Conservation (phyloP, 2,888 invertebrate species). For the Maniola hyperantus region DNA sequence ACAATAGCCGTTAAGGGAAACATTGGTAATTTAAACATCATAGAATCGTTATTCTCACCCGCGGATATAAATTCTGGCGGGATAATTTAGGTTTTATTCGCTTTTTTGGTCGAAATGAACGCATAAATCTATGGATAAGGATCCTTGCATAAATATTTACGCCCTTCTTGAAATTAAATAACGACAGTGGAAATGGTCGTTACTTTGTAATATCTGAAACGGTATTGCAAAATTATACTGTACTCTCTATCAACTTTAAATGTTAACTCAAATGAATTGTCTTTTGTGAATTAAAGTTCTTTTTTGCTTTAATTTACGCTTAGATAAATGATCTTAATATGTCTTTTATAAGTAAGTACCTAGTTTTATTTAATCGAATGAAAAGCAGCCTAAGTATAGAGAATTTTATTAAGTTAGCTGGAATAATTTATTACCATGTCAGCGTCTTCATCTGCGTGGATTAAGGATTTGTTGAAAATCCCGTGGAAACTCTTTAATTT, state of each 20-base stretch:
- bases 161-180: conserved; percentile 47
- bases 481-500: no score
- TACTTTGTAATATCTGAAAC: conserved; percentile 7
- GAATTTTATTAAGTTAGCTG: no score
- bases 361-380: no score
- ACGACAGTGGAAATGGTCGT: conserved; percentile 32
- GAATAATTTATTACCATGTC: no score
- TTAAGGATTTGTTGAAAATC: no score
- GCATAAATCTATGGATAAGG: conserved; percentile 50
- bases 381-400: no score
- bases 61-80: conserved; percentile 51
- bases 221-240: conserved; percentile 2
- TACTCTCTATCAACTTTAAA: not conserved
- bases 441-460: no score
- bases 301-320: not conserved
- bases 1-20: conserved; percentile 48
- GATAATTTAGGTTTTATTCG: conserved; percentile 45
- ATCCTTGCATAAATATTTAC: conserved; percentile 53
- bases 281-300: not conserved
- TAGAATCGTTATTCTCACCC: conserved; percentile 49
- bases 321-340: not conserved
- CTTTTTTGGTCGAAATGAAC: conserved; percentile 46
- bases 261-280: not conserved
- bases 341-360: not conserved
- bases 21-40: conserved; percentile 55